phyloP scores from a whole-genome alignment of 2,113 vertebrate species.

The Otus sunia region DNA sequence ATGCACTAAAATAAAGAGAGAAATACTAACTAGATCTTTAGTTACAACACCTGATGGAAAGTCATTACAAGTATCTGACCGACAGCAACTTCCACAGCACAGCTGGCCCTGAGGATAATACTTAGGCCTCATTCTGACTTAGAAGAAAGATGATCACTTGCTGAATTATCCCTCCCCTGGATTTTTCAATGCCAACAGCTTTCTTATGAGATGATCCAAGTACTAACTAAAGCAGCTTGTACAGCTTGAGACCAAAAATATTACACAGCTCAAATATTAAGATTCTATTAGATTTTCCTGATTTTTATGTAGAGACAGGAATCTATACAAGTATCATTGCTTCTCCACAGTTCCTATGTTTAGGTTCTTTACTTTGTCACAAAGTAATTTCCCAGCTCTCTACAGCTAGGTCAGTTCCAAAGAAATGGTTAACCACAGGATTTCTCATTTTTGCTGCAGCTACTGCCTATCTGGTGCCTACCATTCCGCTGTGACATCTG shows the following conservation, averaged over 20 bases:
- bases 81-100: neutral
- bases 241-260: neutral
- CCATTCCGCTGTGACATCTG: neutral
- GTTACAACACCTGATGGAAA: neutral
- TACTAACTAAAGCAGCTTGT: neutral
- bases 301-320: neutral
- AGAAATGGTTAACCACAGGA: neutral
- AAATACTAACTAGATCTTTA: neutral
- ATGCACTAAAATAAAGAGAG: neutral
- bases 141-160: neutral
- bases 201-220: neutral
- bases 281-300: neutral
- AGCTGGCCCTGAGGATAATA: neutral
- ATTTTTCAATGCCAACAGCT: neutral
- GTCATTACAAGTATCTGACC: neutral
- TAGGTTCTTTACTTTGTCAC: neutral
- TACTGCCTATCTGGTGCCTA: neutral
- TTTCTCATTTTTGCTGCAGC: neutral
- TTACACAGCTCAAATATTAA: neutral
- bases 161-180: neutral
- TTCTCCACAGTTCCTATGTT: neutral
- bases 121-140: neutral
- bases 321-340: neutral
- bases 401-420: neutral
- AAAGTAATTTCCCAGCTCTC: neutral